These are phyloP conservation scores for Bubo bubo DNA, from an alignment of 2,113 vertebrate genomes.

Conservation along the genomic window DNA sequence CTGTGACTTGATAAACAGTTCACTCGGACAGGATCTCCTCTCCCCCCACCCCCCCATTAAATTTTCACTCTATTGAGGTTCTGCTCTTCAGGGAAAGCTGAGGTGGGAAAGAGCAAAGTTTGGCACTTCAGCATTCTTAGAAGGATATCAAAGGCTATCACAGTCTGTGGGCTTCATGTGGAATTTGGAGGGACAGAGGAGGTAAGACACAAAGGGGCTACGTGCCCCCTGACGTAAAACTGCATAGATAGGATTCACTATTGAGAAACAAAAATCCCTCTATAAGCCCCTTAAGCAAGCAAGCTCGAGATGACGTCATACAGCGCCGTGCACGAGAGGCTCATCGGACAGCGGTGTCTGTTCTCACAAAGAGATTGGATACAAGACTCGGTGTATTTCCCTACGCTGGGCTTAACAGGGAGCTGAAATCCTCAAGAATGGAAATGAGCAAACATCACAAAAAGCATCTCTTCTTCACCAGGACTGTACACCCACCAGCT, in stretches of 20 bases:
- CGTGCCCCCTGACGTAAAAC: neutral
- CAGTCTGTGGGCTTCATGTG: accelerated
- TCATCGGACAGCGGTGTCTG: neutral
- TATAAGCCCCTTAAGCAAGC: neutral
- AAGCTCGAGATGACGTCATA: neutral
- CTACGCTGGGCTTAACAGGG: neutral
- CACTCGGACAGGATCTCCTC: neutral
- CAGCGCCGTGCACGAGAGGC: neutral
- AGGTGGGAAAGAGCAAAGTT: neutral
- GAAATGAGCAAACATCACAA: neutral
- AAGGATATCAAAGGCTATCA: neutral
- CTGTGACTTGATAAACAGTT: neutral
- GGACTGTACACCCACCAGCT: neutral
- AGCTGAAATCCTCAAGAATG: neutral
- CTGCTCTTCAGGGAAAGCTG: neutral
- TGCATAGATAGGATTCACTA: neutral
- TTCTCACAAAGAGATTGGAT: neutral
- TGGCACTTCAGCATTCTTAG: neutral
- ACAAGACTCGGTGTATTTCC: neutral
- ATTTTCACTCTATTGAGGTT: neutral
- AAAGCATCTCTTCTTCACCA: neutral
- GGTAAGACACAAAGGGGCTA: neutral
- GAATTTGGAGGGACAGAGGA: neutral
- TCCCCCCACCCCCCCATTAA: accelerated
- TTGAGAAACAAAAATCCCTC: neutral